Base-by-base conservation (phyloP, 2,888 invertebrate species). In the Lottia gigantea region DNA sequence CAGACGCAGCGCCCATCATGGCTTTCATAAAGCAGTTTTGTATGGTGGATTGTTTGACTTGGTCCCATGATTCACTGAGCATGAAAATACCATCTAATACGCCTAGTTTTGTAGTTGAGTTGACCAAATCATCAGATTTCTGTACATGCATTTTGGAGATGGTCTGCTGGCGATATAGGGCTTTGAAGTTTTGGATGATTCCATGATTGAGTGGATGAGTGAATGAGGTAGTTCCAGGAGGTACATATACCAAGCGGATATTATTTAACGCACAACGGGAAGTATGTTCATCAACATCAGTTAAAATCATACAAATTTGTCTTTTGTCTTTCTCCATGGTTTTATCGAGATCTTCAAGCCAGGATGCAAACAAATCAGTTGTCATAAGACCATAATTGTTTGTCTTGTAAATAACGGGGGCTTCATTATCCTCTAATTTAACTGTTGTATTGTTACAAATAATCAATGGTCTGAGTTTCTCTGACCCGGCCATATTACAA, bases 341-440 rank as follows among this genome's bases (percentile, higher is more conserved):
- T 55, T 55, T 55, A 55, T 55, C 55, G 19, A 55, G 55, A 55
- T 55, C 55, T 55, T 55, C 55, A 23, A 55, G 55, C 55, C 55
- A 55, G 19, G 55, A 55, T 55, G 55, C 23, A 55, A 55, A 55
- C 55, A 55, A 55, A 55, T 55, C 55, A 55, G 55, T 55, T 55
- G 55, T 55, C 55, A 55, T 55, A 55, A 55, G 55, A 55, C 55
- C 55, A 55, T 55, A 55, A 55, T 55, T 55, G 55, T 55, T 55
- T 55, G 55, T 55, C 55, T 55, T 55, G 55, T 55, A 55, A 55
- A 55, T 55, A 55, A 55, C 55, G 23, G 55, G 55, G 14, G 55
- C 55, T 55, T 55, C 55, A 55, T 55, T 55, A 55, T 55, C 55
- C 55, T 55, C 55, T 55, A 55, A 55, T 55, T 55, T 55, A 19